Base-by-base conservation (phyloP, 2,797 vertebrate genomes). In the Pampus argenteus region DNA sequence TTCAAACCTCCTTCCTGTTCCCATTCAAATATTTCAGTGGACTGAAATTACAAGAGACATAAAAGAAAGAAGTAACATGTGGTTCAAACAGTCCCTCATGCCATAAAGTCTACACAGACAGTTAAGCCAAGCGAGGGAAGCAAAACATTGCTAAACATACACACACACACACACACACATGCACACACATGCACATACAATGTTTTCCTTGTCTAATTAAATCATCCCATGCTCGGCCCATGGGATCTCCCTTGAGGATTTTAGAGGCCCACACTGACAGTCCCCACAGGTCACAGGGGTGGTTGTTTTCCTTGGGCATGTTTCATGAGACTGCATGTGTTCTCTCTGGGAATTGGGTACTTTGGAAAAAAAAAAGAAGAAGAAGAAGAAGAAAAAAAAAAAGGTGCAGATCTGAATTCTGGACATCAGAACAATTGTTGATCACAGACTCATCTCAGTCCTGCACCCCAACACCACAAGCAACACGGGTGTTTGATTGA, bases 221-320 rank as follows among this genome's bases (percentile, higher is more conserved):
- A 93, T 91, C 83, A 84, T 73, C 69, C 61, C 75, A 54, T 67
- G 71, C 74, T 86, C 56, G n/a, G 62, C 60, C 76, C 72, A 62
- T 49, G 66, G 72, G 82, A 79, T 66, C 74, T 89, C 87, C 88
- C 84, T 51, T 5, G 87, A 87, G 86, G 84, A 74, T 85, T 79
- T 79, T 45, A 2, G 85, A 84, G 85, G 81, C 84, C 83, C 83
- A 83, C 79, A 79, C 67, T 80, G 79, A 79, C 74, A 79, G 87
- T 90, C 87, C 86, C 86, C 71, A 44, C 82, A 85, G 89, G 91
- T 93, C 91, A 87, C 67, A 45, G 80, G 86, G 93, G 87, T 85
- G 68, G 74, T 69, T 93, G 91, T 93, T 95, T 92, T 93, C 67
- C 78, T 93, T 94, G 91, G 92, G 93, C 81, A 75, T 76, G 72